Evolutionary conservation across 2,113 vertebrate genomes (phyloP), one percentile per base, ranked within the genome.

Genomic region (Atherinomorus stipes): DNA sequence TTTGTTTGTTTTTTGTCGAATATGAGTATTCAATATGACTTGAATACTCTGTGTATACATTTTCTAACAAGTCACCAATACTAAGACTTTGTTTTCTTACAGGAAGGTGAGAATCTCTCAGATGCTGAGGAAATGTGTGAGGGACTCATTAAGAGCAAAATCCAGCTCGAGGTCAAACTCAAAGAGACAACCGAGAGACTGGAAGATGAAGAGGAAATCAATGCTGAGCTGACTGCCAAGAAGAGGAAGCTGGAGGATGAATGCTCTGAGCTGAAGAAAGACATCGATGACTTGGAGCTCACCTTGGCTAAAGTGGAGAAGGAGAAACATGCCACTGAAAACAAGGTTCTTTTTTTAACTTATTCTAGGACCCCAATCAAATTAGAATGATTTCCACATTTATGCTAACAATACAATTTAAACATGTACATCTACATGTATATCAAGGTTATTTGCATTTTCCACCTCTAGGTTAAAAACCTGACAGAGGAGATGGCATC

Each of bases 51-150:
- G 28, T 31, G 28, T 31, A 7, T 31, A 31, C 28, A 31, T 31
- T 3, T 31, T 31, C 7, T 31, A 31, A 31, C 28, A 31, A 31
- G 31, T 8, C 8, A 8, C 5, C 28, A 34, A 34, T 5, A 34
- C 31, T 34, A 34, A 5, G 15, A 54, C 7, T 26, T 1, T 50
- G 4, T 34, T 16, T 31, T 15, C 25, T 26, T 58, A 51, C 21
- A 97, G 96, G 95, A 96, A 89, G 71, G 91, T 11, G 96, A 97
- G 74, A 94, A 91, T 70, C 84, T 97, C 72, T 93, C 94, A 25
- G 96, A 97, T 90, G 95, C 96, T 19, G 95, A 96, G 31, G 96
- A 97, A 63, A 90, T 96, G 1, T 97, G 95, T 11, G 96, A 97
- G 64, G 96, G 95, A 38, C 73, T 92, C 19, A 95, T 96, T 42